These are phyloP conservation scores for Corbicula japonica DNA, from an alignment of 2,888 invertebrate genomes.

Conservation along the genomic window DNA sequence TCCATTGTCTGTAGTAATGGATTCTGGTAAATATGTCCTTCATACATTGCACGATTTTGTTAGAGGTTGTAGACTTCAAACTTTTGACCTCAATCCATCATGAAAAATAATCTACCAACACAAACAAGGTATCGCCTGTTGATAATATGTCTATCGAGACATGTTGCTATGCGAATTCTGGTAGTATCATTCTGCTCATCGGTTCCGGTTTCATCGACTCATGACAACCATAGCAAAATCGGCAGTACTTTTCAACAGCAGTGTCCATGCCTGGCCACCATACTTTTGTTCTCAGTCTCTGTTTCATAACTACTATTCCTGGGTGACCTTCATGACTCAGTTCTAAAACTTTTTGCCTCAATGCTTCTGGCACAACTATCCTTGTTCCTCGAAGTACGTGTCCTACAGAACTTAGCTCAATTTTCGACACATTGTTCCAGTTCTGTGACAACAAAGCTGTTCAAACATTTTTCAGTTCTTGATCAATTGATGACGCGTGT, in stretches of 20 bases:
- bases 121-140: slow-evolving; percentile 50
- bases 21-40: slow-evolving; percentile 56
- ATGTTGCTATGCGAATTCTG: slow-evolving; percentile 64
- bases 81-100: slow-evolving; percentile 59
- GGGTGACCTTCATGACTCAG: slow-evolving; percentile 69
- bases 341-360: slow-evolving; percentile 44
- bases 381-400: slow-evolving; percentile 61
- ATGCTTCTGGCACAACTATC: slow-evolving; percentile 53
- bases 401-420: slow-evolving; percentile 54
- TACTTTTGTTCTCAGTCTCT: slow-evolving; percentile 64
- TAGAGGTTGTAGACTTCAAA: slow-evolving; percentile 53
- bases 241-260: slow-evolving; percentile 51
- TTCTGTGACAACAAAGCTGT: slow-evolving; percentile 11
- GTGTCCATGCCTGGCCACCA: slow-evolving; percentile 74
- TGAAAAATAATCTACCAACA: slow-evolving; percentile 63
- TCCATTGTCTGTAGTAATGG: slow-evolving; percentile 64
- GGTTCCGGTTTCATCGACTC: slow-evolving; percentile 16
- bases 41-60: slow-evolving; percentile 48
- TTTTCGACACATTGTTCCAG: slow-evolving; percentile 38
- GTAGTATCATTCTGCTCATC: slow-evolving; percentile 48
- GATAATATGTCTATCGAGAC: slow-evolving; percentile 65
- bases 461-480: slow-evolving; percentile 11
- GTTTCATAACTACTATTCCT: slow-evolving; percentile 53
- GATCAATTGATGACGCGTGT: neutral
- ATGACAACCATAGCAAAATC: slow-evolving; percentile 61